Conservation (phyloP, 1,140 invertebrate genomes). For the Hestina assimilis region DNA sequence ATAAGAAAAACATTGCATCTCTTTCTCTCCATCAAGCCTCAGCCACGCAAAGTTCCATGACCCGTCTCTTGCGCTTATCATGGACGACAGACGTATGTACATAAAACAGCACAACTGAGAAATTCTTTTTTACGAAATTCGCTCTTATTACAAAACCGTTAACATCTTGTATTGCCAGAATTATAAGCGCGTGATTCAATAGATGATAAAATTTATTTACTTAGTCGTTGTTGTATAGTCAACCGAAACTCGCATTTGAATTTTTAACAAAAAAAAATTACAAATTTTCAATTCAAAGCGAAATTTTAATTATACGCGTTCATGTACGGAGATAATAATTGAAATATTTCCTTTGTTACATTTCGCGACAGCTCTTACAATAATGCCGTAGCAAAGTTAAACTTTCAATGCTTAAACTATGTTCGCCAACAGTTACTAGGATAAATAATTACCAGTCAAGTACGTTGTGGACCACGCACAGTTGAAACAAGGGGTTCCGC, state of each 20-base stretch:
- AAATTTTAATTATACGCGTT: too few species aligned
- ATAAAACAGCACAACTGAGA: slow-evolving; percentile 35
- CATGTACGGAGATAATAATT: too few species aligned
- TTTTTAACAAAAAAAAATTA: background rate
- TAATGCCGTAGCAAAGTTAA: too few species aligned
- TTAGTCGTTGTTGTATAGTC: slow-evolving; percentile 25
- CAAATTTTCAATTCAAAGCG: background rate
- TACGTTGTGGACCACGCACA: too few species aligned
- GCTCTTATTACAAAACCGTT: slow-evolving; percentile 11
- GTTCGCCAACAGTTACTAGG: too few species aligned
- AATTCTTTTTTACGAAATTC: slow-evolving; percentile 12
- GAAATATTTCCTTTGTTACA: too few species aligned
- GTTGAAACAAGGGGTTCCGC: too few species aligned
- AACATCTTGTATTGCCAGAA: slow-evolving; percentile 5
- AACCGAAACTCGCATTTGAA: slow-evolving; percentile 15
- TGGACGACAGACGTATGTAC: slow-evolving; percentile 20
- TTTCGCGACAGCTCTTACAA: too few species aligned
- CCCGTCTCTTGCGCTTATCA: slow-evolving; percentile 70
- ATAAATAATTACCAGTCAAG: too few species aligned
- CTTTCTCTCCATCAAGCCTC: slow-evolving; percentile 42
- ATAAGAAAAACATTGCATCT: slow-evolving; percentile 40
- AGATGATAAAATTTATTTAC: slow-evolving; percentile 51
- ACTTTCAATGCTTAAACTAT: too few species aligned
- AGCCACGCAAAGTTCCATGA: slow-evolving; percentile 68
- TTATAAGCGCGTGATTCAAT: slow-evolving; percentile 37